Base-by-base conservation (phyloP, 2,888 invertebrate genomes). In the Cataglyphis albicans region DNA sequence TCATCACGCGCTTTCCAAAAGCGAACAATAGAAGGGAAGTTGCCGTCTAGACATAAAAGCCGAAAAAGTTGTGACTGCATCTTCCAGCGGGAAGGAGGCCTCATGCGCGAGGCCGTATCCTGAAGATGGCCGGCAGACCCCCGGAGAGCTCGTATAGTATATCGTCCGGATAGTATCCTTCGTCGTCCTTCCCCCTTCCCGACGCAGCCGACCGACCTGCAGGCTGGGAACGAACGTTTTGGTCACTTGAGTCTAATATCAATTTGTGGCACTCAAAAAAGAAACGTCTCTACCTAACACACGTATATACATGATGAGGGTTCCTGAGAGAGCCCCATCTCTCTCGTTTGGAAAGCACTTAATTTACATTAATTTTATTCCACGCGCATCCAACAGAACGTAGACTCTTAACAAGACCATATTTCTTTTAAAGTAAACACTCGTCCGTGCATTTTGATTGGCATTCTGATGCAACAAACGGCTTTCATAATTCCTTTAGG, bases 11-110 rank as follows among this genome's bases (percentile, higher is more conserved):
- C 80, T 73, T 81, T 87, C 82, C 18, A 41, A 86, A 84, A 84
- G 78, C 84, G 67, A 84, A 91, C 90, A 90, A 90, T 90, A 48
- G 83, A 57, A 70, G 89, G 91, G 91, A 90, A 89, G 88, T 83
- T 44, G 52, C 73, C 59, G 81, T 78, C 76, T 75, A 52, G 81
- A 64, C 29, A 32, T 59, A 38, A 52, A 38, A 55, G 52, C 63
- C 52, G 81, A 87, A 84, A 84, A 70, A 85, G 84, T 89, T 89
- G 70, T 76, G 89, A 84, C 89, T 61, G 84, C 83, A 52, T 67
- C 81, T 84, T 86, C 84, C 82, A 81, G 68, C 52, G 64, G 6
- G 35, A 65, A n/a, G n/a, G 25, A 32, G n/a, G n/a, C n/a, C 68
- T 72, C 73, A 18, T 63, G 48, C 57, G 74, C 82, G 84, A 76